phyloP scores from a whole-genome alignment of 2,113 vertebrate genomes.

The Noctilio leporinus region DNA sequence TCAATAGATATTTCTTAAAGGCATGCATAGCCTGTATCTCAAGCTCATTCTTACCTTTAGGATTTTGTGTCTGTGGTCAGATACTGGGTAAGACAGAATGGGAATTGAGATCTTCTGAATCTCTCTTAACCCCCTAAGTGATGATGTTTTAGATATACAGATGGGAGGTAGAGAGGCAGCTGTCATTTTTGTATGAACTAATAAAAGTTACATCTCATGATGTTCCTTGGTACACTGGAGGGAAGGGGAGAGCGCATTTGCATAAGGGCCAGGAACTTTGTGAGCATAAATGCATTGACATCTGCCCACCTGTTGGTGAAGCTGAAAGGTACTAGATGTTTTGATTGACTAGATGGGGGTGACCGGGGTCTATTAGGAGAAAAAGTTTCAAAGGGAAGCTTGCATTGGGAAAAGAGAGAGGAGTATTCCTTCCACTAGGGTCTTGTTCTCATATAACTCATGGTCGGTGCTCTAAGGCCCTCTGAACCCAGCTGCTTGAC shows the following conservation, averaged over 20 bases:
- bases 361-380: background rate
- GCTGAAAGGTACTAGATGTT: background rate
- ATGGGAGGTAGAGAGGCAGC: background rate
- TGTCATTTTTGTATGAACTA: background rate
- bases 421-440: background rate
- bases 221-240: background rate
- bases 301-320: background rate
- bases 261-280: background rate
- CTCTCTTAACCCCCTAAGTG: background rate
- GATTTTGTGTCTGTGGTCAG: conserved; percentile 4
- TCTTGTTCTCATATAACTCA: background rate
- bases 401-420: background rate
- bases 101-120: background rate
- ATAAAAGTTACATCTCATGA: background rate
- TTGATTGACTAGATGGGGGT: background rate
- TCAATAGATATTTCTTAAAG: conserved; percentile 25
- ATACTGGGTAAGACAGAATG: conserved; percentile 10
- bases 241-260: background rate
- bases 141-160: background rate
- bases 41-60: conserved; percentile 10
- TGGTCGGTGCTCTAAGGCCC: background rate
- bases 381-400: background rate
- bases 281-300: background rate
- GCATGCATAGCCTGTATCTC: background rate
- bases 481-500: background rate